Conservation (phyloP, 2,113 vertebrate genomes). For the Pseudopodoces humilis region DNA sequence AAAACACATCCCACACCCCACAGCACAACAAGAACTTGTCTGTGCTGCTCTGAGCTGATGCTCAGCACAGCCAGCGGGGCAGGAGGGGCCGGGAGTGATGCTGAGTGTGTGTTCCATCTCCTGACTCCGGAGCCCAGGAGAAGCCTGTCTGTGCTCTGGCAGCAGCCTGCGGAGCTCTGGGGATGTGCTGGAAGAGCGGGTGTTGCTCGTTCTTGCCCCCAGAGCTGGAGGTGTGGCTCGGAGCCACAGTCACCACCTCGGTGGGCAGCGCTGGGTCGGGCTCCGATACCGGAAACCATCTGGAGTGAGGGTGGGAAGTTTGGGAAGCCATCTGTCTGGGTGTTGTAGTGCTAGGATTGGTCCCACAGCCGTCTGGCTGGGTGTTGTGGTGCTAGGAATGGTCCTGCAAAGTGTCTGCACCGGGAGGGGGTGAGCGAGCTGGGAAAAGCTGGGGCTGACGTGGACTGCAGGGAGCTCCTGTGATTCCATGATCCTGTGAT, state of each 20-base stretch:
- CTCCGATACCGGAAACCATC: conserved; percentile 11
- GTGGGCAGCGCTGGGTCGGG: conserved; percentile 1
- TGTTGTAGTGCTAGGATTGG: conserved; percentile 48
- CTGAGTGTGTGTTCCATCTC: not conserved
- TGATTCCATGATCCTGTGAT: not conserved
- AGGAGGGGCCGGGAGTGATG: not conserved
- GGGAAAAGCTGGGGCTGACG: not conserved
- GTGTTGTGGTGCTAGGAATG: conserved; percentile 33
- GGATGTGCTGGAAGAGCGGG: not conserved
- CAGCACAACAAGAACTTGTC: too few relatives aligned
- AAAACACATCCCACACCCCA: too few relatives aligned
- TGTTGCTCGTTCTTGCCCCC: not conserved
- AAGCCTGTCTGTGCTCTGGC: not conserved
- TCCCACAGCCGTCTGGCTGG: conserved; percentile 38
- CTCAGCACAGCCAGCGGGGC: not conserved
- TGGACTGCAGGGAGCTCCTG: not conserved
- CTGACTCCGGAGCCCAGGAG: not conserved
- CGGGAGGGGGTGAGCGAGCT: not conserved
- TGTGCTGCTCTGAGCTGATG: not conserved
- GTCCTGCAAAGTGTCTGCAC: conserved; percentile 8
- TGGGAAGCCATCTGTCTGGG: conserved; percentile 57
- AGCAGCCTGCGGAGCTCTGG: not conserved
- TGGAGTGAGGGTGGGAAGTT: conserved; percentile 33
- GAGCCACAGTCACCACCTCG: conserved; percentile 1
- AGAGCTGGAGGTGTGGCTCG: not conserved